phyloP scores from a whole-genome alignment of 2,888 invertebrate species.

The Limnephilus auricula region DNA sequence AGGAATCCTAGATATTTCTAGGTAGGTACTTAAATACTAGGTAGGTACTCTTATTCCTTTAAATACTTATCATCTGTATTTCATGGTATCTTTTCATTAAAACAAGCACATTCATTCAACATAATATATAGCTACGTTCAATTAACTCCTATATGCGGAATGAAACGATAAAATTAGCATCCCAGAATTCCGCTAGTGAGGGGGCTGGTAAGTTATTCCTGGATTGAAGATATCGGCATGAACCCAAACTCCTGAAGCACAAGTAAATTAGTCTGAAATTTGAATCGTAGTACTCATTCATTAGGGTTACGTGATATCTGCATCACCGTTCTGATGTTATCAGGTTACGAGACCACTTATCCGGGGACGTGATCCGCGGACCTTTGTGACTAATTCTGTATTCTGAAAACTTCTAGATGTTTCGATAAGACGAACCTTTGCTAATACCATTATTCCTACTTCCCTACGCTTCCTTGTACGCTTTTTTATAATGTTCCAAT shows the following conservation, averaged over 20 bases:
- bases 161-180: background rate
- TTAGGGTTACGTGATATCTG: conserved; percentile 43
- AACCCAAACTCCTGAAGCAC: background rate
- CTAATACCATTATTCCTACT: background rate
- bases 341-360: conserved; percentile 13
- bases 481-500: background rate
- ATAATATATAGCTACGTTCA: background rate
- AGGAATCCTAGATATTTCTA: no score
- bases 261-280: conserved; percentile 26
- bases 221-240: background rate
- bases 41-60: no score
- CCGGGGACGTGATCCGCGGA: conserved; percentile 1
- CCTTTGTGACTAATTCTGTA: conserved; percentile 26
- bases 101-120: no score
- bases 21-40: no score
- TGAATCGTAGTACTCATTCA: conserved; percentile 30
- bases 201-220: background rate
- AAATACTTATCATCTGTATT: no score
- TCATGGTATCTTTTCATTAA: no score
- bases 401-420: conserved; percentile 18
- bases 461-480: background rate
- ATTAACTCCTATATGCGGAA: background rate
- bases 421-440: background rate
- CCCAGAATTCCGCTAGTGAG: background rate
- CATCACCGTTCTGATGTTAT: background rate